A percentile compares a stretch with the other conserved stretches of the same genome.
These are phyloP conservation scores for Palythoa grandis DNA, from an alignment of 92 coral and sea anemone genomes.

Conservation along the genomic window DNA sequence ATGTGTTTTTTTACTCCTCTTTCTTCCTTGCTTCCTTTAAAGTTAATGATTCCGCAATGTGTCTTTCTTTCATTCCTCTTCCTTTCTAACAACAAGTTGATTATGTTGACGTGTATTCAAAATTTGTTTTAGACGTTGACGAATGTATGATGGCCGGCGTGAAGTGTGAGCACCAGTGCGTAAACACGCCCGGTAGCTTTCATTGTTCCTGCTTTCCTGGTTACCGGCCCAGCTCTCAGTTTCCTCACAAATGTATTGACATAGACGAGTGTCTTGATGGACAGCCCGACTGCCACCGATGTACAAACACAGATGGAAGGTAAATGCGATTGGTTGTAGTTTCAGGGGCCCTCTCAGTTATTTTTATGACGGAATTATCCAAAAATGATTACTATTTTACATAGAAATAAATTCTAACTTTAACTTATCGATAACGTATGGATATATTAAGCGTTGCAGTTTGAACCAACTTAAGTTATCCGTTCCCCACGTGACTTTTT, in stretches of 20 bases:
- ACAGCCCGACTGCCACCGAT: conserved; percentile 88
- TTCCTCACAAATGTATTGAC: conserved; percentile 85
- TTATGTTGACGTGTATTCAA: too few relatives aligned
- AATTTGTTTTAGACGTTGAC: conserved; percentile 68
- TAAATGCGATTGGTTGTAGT: conserved; percentile 4
- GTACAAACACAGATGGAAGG: conserved; percentile 87
- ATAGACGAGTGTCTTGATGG: conserved; percentile 85
- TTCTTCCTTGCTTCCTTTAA: neutral
- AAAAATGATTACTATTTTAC: too few relatives aligned
- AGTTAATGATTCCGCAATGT: neutral
- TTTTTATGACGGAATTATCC: too few relatives aligned
- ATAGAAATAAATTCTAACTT: too few relatives aligned
- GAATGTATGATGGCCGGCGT: conserved; percentile 93
- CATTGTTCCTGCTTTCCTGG: conserved; percentile 89
- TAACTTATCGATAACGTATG: too few relatives aligned
- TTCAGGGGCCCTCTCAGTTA: neutral
- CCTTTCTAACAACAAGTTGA: neutral
- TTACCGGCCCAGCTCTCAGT: conserved; percentile 57
- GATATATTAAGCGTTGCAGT: too few relatives aligned
- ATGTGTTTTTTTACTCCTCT: neutral
- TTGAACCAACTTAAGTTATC: too few relatives aligned
- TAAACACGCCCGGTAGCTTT: conserved; percentile 88
- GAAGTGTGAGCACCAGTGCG: conserved; percentile 87
- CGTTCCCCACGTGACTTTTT: too few relatives aligned
- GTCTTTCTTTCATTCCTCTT: neutral